These are phyloP conservation scores for Limenitis camilla DNA, from an alignment of 2,888 invertebrate genomes.

Conservation along the genomic window DNA sequence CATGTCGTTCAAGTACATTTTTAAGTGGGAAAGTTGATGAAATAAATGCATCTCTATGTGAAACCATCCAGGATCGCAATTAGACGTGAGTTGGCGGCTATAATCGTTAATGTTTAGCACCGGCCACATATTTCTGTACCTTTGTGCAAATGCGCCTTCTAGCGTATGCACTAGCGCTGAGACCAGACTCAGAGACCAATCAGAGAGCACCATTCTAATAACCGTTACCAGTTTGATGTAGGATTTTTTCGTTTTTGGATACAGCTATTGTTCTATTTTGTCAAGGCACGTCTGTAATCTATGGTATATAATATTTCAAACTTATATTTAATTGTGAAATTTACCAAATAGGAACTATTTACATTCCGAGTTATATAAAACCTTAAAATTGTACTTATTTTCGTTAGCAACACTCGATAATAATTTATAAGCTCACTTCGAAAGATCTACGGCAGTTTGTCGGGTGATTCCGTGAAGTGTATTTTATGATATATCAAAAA, in stretches of 20 bases:
- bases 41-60: constrained; percentile 31
- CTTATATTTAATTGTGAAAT: too few species aligned
- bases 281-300: background rate
- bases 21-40: background rate
- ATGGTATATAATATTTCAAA: too few species aligned
- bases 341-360: too few species aligned
- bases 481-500: too few species aligned
- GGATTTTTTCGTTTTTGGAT: constrained; percentile 13
- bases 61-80: constrained; percentile 53
- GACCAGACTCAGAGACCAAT: too few species aligned
- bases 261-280: background rate
- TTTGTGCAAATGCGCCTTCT: constrained; percentile 61
- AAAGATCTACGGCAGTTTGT: too few species aligned
- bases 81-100: constrained; percentile 71
- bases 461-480: too few species aligned
- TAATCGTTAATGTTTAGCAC: constrained; percentile 73
- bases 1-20: too few species aligned
- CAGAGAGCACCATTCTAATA: constrained; percentile 28
- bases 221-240: constrained; percentile 27
- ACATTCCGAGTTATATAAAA: too few species aligned
- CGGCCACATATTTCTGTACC: constrained; percentile 70
- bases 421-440: too few species aligned
- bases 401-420: too few species aligned
- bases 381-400: too few species aligned
- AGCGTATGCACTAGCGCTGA: constrained; percentile 22